Conservation (phyloP, 2,888 invertebrate genomes). For the Drosophila neotestacea region DNA sequence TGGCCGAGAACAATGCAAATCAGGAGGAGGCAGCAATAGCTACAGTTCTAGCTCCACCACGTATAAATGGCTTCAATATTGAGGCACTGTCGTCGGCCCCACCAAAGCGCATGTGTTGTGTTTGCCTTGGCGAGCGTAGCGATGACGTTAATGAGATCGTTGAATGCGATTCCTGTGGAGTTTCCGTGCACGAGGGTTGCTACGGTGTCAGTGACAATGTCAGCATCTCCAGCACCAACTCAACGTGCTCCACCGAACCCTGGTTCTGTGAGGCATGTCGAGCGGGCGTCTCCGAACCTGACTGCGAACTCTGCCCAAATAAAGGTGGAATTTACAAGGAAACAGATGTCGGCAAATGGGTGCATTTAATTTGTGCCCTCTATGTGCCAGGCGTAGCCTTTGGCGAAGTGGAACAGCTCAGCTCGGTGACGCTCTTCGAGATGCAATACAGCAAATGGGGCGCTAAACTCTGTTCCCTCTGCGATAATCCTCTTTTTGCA, state of each 20-base stretch:
- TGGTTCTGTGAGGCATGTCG: constrained; percentile 99
- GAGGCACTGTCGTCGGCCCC: constrained; percentile 84
- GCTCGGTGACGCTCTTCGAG: constrained; percentile 97
- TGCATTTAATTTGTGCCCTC: constrained; percentile 98
- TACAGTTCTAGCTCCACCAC: constrained; percentile 26
- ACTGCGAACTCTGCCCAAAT: constrained; percentile 98
- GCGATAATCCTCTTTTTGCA: constrained; percentile 94
- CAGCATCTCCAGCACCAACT: constrained; percentile 96
- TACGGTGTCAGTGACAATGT: constrained; percentile 97
- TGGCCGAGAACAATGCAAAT: constrained; percentile 64
- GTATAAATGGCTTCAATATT: constrained; percentile 43
- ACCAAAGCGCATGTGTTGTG: constrained; percentile 94
- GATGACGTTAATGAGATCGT: constrained; percentile 98
- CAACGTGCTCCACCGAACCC: constrained; percentile 97
- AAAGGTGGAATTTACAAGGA: constrained; percentile 96
- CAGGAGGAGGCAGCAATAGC: constrained; percentile 5
- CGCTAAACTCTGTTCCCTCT: constrained; percentile 95
- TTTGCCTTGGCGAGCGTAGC: constrained; percentile 96
- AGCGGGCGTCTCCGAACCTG: constrained; percentile 94
- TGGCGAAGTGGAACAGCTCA: constrained; percentile 96
- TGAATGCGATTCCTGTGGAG: constrained; percentile 98
- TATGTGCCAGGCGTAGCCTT: constrained; percentile 99
- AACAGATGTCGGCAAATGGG: constrained; percentile 99
- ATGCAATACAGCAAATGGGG: constrained; percentile 99
- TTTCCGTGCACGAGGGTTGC: constrained; percentile 98